A percentile compares a stretch with the other conserved stretches of the same genome.
phyloP scores from a whole-genome alignment of 2,797 vertebrate genomes.

The Argya squamiceps region DNA sequence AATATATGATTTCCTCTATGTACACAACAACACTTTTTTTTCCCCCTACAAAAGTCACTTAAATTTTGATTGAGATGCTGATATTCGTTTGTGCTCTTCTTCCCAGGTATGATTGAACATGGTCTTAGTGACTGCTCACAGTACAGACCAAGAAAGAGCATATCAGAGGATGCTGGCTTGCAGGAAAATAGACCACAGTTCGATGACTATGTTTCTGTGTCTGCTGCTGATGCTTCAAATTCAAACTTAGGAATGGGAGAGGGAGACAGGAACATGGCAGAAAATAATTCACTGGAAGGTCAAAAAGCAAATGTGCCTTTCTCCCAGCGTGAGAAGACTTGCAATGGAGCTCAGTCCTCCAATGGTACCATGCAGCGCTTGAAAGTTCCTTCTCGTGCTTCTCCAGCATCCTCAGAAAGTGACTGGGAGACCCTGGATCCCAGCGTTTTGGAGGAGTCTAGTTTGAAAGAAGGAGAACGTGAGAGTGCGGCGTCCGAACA shows the following conservation, averaged over 20 bases:
- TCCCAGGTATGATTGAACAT: conserved; percentile 92
- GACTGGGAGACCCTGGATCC: conserved; percentile 97
- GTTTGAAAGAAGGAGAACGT: conserved; percentile 53
- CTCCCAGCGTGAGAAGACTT: conserved; percentile 29
- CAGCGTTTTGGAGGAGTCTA: conserved; percentile 82
- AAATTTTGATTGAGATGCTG: neutral
- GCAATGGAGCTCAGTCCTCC: conserved; percentile 33
- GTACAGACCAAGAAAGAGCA: conserved; percentile 87
- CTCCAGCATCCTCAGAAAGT: conserved; percentile 89
- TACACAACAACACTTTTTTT: neutral
- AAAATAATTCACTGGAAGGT: conserved; percentile 3
- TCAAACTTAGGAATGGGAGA: conserved; percentile 38
- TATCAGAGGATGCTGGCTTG: conserved; percentile 82
- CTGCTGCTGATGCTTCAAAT: conserved; percentile 69
- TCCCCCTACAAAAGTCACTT: neutral
- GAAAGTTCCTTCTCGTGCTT: conserved; percentile 80
- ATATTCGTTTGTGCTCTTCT: neutral
- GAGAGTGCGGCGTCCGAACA: conserved; percentile 27
- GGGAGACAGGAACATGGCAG: neutral
- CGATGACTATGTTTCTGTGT: conserved; percentile 79
- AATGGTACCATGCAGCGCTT: conserved; percentile 67
- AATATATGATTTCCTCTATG: neutral
- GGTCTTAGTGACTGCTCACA: conserved; percentile 93
- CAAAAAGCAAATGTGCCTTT: conserved; percentile 9
- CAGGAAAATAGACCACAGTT: conserved; percentile 60